A percentile compares a stretch with the other conserved stretches of the same genome.
phyloP scores from a whole-genome alignment of 2,888 invertebrate species.

The Yponomeuta evonymella region DNA sequence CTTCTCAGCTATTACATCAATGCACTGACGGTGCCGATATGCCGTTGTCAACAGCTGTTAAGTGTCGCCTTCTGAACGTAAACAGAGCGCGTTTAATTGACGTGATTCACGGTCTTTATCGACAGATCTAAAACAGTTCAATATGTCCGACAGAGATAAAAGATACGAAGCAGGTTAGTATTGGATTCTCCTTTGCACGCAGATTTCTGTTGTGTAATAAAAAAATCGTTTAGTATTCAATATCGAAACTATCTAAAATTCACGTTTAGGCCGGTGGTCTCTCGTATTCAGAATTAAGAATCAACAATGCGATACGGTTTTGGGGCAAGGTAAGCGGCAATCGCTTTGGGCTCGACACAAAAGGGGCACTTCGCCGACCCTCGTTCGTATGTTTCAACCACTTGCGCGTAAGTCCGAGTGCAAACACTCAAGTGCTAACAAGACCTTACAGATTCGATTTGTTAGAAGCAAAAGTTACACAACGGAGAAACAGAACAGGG shows the following conservation, averaged over 20 bases:
- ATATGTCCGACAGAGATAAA: neutral
- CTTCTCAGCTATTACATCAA: slow-evolving; percentile 58
- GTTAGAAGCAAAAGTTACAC: slow-evolving; percentile 17
- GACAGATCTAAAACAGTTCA: neutral
- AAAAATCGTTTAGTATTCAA: neutral
- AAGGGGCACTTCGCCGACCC: slow-evolving; percentile 44
- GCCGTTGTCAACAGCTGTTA: neutral
- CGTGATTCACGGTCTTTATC: neutral
- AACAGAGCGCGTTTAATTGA: slow-evolving; percentile 3
- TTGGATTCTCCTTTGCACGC: no score
- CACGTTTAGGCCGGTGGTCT: neutral
- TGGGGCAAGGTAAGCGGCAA: slow-evolving; percentile 36
- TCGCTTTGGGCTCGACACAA: slow-evolving; percentile 39
- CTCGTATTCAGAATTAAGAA: neutral
- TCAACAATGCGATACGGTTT: neutral
- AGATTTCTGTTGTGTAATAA: neutral
- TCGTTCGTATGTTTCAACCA: slow-evolving; percentile 32
- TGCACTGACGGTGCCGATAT: slow-evolving; percentile 34
- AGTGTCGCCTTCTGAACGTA: neutral
- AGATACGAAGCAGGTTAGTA: neutral
- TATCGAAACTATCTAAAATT: neutral
- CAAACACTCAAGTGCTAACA: slow-evolving; percentile 54
- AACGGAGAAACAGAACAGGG: neutral
- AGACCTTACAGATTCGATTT: slow-evolving; percentile 37
- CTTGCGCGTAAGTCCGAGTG: slow-evolving; percentile 50